Evolutionary conservation across 2,888 invertebrate species (phyloP), one percentile per base, ranked within the genome.

Genomic region (Caenorhabditis macrosperma): DNA sequence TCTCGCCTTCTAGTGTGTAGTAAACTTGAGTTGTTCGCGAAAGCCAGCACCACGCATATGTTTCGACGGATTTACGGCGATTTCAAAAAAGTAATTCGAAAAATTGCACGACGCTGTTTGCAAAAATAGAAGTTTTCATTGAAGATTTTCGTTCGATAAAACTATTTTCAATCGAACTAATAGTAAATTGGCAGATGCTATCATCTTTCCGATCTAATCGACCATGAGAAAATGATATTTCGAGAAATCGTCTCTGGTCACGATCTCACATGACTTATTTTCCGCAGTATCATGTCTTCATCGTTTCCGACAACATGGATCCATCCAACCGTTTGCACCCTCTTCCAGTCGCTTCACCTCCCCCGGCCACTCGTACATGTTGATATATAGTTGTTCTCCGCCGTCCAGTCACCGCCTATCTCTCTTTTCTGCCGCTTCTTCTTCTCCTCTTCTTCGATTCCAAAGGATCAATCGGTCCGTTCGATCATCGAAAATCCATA

Each of bases 341-440:
- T 38, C 52, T 24, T 30, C 52, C 46, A 44, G 28, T 35, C 28
- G 22, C 15, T 7, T 63, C 4, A 22, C 17, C 20, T 5, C 44
- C 17, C 44, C 44, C 44, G 44, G 38, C 63, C 54, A 30, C 44
- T 71, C 72, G 72, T 64, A 74, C 74, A 59, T 44, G 64, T 74
- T 74, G 74, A 74, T 74, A 74, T 64, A 74, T 74, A 74, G 74
- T 64, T 72, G 72, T 72, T 72, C 72, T 72, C 48, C 17, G 35
- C 5, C 55, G 30, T 26, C 48, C 52, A 54, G 20, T 55, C 44
- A 17, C 41, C 55, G 57, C 35, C 55, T 72, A 57, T 72, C 61
- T 54, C 44, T 71, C 54, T 28, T 60, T 17, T 68, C 24, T 50
- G n/a, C 50, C 57, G 48, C 57, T 68, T 59, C 15, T 64, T 22